Percentiles rank a stretch among this genome's conserved stretches.
These are phyloP conservation scores for Acanthoscelides obtectus DNA, from an alignment of 2,888 invertebrate genomes.

Conservation along the genomic window DNA sequence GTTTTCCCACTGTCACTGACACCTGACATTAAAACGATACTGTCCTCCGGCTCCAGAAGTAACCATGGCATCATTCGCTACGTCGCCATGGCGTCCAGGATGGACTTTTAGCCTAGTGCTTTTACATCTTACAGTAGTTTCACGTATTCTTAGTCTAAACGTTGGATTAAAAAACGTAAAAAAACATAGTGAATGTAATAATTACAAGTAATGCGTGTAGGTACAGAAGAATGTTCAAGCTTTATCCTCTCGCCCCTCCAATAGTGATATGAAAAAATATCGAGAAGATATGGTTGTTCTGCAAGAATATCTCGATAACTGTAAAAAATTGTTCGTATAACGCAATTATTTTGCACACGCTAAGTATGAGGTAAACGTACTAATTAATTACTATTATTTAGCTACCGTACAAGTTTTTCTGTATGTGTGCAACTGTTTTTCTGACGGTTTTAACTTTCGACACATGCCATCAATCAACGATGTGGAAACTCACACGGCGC, in stretches of 20 bases:
- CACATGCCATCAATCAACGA: neutral
- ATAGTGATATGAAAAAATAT: neutral
- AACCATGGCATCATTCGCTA: too few species aligned
- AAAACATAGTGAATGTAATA: too few species aligned
- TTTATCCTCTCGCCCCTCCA: neutral
- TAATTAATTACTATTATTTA: neutral
- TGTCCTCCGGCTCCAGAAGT: too few species aligned
- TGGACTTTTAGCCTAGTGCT: too few species aligned
- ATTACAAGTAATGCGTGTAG: too few species aligned
- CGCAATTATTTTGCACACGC: neutral
- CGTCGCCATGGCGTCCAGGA: too few species aligned
- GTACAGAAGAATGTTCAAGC: too few species aligned
- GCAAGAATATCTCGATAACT: neutral
- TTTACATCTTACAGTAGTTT: too few species aligned
- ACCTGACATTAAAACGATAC: too few species aligned
- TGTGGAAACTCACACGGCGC: neutral
- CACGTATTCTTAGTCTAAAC: too few species aligned
- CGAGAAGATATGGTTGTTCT: neutral
- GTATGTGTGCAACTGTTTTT: neutral
- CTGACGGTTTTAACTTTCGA: neutral
- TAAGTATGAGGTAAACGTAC: neutral
- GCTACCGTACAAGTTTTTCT: neutral
- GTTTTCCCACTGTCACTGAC: too few species aligned
- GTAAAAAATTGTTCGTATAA: neutral
- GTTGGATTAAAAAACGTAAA: too few species aligned